Evolutionary conservation across 2,888 invertebrate species (phyloP), one percentile per base, ranked within the genome.

Genomic region (Rhorus exstirpatorius): DNA sequence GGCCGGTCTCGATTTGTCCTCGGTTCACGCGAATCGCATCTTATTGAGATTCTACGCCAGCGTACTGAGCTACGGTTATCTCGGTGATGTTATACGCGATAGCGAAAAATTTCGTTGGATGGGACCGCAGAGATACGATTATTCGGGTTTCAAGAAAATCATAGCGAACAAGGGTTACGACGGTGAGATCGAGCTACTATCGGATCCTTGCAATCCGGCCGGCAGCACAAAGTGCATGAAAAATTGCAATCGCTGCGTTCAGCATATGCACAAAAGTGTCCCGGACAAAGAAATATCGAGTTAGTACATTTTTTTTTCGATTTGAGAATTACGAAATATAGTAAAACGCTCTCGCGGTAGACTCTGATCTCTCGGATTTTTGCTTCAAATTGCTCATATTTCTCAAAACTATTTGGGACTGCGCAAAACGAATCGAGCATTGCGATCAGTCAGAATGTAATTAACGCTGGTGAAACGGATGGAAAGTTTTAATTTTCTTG

Each of bases 91-190:
- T 44, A 94, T 97, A 19, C 94, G 95, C 80, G 96, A 97, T 88
- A 97, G 97, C 89, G 97, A 97, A 88, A 95, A 95, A 81, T 95
- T 96, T 87, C 94, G 97, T 55, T 97, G 97, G 96, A 96, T 98
- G 96, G 98, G 98, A 46, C 97, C 97, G 14, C 95, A 95, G 84
- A 94, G 97, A 84, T 98, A 98, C 90, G 96, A 97, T 88, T 96
- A 96, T 92, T 95, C 96, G 72, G 97, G 96, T 17, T 94, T 96
- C 85, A 95, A 95, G 90, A 95, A 95, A 85, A 94, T 96, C 55
- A 89, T 96, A 8, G 92, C 93, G 10, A 96, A 96, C 88, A 94
- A 94, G 49, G 95, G 95, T 14, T 96, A 96, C 88, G 94, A 95
- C 81, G 95, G 95, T 0, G 96, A 96, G 91, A 93, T 96, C 58